These are phyloP conservation scores for Anneissia japonica DNA, from an alignment of 35 echinoderm and acorn worm species.

Conservation along the genomic window DNA sequence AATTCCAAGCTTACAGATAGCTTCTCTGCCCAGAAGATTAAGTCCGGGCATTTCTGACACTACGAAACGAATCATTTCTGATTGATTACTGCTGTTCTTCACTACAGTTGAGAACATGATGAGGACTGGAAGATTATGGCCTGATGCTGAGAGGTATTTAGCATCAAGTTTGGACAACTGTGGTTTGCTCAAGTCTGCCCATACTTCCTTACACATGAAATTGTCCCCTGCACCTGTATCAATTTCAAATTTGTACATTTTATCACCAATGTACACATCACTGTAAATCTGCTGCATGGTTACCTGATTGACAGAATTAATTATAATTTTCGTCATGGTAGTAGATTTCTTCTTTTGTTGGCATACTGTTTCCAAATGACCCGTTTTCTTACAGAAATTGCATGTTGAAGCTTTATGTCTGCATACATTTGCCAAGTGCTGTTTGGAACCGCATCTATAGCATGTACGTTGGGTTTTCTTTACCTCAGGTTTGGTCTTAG, in stretches of 20 bases:
- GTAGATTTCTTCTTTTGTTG: neutral
- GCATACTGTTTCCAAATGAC: neutral
- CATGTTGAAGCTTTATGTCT: neutral
- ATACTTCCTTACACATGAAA: neutral
- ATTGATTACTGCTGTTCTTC: neutral
- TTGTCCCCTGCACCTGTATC: neutral
- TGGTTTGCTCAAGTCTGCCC: neutral
- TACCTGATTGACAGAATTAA: neutral
- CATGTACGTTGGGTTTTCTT: neutral
- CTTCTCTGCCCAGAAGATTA: neutral
- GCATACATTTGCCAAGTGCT: neutral
- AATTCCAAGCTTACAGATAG: neutral
- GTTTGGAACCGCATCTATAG: neutral
- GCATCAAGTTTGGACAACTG: neutral
- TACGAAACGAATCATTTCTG: neutral
- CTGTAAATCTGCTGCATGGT: neutral
- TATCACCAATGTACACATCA: neutral
- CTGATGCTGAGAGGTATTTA: neutral
- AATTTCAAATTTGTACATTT: neutral
- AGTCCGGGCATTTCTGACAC: neutral
- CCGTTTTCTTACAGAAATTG: neutral
- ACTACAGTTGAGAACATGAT: neutral
- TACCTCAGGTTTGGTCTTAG: no score
- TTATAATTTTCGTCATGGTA: neutral
- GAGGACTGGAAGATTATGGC: neutral